These are phyloP conservation scores for Eubasilissa splendida DNA, from an alignment of 2,888 invertebrate species.

Conservation along the genomic window DNA sequence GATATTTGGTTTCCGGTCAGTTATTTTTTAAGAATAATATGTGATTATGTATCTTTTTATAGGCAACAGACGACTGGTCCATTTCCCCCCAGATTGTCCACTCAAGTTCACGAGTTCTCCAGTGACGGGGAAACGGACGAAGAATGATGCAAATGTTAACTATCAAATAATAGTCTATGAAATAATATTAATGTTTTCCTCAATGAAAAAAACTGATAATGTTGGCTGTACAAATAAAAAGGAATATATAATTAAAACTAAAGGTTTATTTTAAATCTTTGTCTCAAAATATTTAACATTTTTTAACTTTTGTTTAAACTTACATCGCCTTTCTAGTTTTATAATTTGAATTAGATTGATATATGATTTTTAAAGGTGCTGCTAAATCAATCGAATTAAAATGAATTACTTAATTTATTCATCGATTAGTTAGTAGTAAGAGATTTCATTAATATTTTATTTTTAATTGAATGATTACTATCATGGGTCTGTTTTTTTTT, in stretches of 20 bases:
- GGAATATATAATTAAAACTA: constrained; percentile 21
- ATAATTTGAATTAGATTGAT: background rate
- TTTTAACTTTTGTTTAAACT: too few species aligned
- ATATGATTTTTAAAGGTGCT: constrained; percentile 18
- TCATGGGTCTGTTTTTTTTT: too few species aligned
- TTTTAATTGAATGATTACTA: background rate
- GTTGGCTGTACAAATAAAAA: constrained; percentile 34
- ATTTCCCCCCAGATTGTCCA: constrained; percentile 76
- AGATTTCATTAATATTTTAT: background rate
- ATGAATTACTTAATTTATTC: background rate
- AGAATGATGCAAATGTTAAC: constrained; percentile 72
- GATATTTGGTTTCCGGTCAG: too few species aligned
- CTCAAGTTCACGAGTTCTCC: constrained; percentile 81
- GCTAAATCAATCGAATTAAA: constrained; percentile 25
- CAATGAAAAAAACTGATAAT: constrained; percentile 21
- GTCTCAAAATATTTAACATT: too few species aligned
- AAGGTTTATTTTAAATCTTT: too few species aligned
- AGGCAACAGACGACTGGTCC: constrained; percentile 84
- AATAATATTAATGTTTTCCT: constrained; percentile 22
- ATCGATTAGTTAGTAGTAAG: background rate
- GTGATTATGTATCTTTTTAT: constrained; percentile 60
- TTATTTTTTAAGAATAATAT: too few species aligned
- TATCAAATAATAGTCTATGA: constrained; percentile 33
- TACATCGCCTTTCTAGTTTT: background rate
- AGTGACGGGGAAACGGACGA: constrained; percentile 95